Percentiles rank a stretch among this genome's conserved stretches.
Evolutionary conservation across 2,888 invertebrate species (phyloP).

Genomic region (Galeruca laticollis): DNA sequence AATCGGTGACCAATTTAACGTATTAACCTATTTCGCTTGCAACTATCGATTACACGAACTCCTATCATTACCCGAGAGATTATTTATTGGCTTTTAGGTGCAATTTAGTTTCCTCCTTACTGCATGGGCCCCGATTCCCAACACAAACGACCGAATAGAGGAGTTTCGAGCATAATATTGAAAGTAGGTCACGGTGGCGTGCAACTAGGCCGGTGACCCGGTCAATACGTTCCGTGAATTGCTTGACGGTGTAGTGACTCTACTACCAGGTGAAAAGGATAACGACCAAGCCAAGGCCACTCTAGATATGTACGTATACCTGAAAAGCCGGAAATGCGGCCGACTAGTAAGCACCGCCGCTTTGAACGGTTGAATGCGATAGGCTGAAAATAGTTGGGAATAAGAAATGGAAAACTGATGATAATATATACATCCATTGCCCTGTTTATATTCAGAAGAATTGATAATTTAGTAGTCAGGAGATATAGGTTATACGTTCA

Average conservation of each 20-base stretch:
- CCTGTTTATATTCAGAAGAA: constrained; percentile 10
- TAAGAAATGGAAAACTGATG: background rate
- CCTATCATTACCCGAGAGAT: background rate
- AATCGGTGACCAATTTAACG: background rate
- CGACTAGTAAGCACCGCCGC: background rate
- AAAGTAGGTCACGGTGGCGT: constrained; percentile 53
- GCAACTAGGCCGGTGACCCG: constrained; percentile 57
- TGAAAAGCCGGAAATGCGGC: constrained; percentile 31
- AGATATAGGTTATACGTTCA: background rate
- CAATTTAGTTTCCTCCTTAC: background rate
- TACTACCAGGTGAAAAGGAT: constrained; percentile 52
- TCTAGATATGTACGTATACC: constrained; percentile 28
- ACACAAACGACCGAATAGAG: constrained; percentile 24
- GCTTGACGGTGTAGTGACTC: constrained; percentile 31
- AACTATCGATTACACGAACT: constrained; percentile 6
- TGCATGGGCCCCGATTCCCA: background rate
- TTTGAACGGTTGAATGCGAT: constrained; percentile 8
- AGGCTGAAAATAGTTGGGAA: constrained; percentile 11
- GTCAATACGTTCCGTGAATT: constrained; percentile 43
- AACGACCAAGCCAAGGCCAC: constrained; percentile 49
- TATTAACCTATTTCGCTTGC: background rate
- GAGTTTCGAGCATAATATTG: constrained; percentile 18
- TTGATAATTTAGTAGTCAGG: constrained; percentile 1
- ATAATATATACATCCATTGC: background rate
- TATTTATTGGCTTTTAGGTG: constrained; percentile 16